Percentiles rank a stretch among this genome's conserved stretches.
Conservation (phyloP, 2,797 vertebrate species). For the Alcedo quadribrachys region DNA sequence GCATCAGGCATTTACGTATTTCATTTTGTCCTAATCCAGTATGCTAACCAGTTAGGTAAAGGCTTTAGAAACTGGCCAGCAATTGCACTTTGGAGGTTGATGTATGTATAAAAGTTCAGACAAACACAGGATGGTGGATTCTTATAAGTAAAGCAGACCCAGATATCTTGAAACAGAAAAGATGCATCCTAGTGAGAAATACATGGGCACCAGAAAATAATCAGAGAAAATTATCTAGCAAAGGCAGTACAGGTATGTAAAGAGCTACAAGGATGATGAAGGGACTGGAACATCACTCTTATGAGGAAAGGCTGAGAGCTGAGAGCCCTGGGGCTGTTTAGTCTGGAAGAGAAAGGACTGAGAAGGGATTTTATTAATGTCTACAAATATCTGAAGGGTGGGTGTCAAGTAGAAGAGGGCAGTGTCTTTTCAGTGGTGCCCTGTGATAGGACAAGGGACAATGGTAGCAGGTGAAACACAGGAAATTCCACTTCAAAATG, state of each 20-base stretch:
- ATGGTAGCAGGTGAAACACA: too few relatives aligned
- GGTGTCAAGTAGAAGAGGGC: too few relatives aligned
- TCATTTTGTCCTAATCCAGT: not conserved
- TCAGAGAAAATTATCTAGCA: not conserved
- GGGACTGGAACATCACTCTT: too few relatives aligned
- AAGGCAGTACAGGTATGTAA: not conserved
- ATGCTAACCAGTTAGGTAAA: not conserved
- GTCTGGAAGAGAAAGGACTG: too few relatives aligned
- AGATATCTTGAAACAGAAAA: not conserved
- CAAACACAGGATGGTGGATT: not conserved
- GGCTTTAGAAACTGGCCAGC: not conserved
- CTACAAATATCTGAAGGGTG: too few relatives aligned
- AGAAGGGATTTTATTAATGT: too few relatives aligned
- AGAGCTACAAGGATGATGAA: too few relatives aligned
- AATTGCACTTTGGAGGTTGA: not conserved
- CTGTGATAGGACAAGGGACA: too few relatives aligned
- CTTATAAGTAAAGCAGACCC: not conserved
- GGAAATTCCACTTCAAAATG: too few relatives aligned
- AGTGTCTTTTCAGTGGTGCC: too few relatives aligned
- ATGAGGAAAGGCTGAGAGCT: too few relatives aligned
- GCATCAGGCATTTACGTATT: not conserved
- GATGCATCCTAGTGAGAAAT: not conserved
- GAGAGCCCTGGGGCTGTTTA: too few relatives aligned
- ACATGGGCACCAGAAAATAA: not conserved
- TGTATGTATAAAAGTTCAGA: not conserved